Evolutionary conservation across 2,113 vertebrate genomes (phyloP).

Genomic region (Equus quagga): DNA sequence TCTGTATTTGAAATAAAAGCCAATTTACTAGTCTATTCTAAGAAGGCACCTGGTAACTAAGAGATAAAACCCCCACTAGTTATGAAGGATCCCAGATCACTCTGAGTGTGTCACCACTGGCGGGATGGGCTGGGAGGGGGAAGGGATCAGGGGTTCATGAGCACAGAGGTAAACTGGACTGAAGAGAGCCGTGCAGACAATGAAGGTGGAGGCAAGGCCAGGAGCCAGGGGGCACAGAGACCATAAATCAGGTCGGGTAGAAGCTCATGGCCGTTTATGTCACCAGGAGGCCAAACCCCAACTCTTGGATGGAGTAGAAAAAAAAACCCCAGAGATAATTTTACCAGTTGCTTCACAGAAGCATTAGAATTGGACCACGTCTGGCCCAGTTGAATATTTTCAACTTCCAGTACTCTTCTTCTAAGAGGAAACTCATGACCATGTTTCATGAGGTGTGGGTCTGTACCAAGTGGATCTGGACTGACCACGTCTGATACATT

Average conservation of each 20-base stretch:
- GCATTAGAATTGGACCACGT: not conserved
- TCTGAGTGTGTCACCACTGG: not conserved
- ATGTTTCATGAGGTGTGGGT: not conserved
- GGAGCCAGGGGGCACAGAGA: not conserved
- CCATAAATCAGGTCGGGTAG: not conserved
- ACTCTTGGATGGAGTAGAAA: not conserved
- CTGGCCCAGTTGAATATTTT: not conserved
- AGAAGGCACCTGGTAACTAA: not conserved
- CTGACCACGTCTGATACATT: not conserved
- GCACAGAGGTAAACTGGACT: not conserved
- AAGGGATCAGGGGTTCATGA: not conserved
- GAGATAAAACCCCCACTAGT: not conserved
- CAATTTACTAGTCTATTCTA: not conserved
- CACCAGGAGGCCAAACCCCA: not conserved
- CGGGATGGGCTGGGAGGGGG: not conserved
- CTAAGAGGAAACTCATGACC: not conserved
- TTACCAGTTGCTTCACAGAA: not conserved
- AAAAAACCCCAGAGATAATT: not conserved
- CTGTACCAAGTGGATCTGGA: not conserved
- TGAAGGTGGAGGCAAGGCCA: not conserved
- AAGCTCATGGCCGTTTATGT: not conserved
- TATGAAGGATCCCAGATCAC: not conserved
- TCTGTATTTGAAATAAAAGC: not conserved
- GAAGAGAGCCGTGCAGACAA: not conserved
- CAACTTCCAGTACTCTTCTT: not conserved